Percentiles rank a stretch among this genome's conserved stretches.
These are phyloP conservation scores for Halesus radiatus DNA, from an alignment of 1,140 invertebrate genomes.

Conservation along the genomic window DNA sequence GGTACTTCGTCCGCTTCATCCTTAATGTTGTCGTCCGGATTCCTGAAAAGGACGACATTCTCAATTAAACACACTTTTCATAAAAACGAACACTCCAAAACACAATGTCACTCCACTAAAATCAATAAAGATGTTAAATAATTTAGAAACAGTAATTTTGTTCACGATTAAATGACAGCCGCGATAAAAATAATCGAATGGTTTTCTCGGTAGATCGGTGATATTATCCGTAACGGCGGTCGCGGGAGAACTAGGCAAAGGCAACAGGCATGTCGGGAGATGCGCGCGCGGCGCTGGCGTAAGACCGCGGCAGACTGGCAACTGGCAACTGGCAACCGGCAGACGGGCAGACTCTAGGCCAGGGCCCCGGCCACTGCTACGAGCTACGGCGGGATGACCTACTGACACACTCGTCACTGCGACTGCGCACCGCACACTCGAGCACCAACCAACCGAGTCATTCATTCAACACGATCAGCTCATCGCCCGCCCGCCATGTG, in stretches of 20 bases:
- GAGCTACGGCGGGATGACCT: background rate
- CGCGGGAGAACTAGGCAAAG: too few relatives aligned
- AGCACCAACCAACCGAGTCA: too few relatives aligned
- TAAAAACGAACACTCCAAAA: background rate
- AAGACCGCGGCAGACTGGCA: slow-evolving; percentile 26
- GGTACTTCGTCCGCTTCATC: slow-evolving; percentile 53
- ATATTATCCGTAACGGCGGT: background rate
- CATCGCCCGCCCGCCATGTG: too few relatives aligned
- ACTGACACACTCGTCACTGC: too few relatives aligned
- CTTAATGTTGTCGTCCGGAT: slow-evolving; percentile 42
- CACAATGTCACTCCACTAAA: background rate
- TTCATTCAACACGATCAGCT: too few relatives aligned
- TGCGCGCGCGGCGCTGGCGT: slow-evolving; percentile 45
- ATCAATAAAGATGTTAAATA: background rate
- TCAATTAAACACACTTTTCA: slow-evolving; percentile 38
- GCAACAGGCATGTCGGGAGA: slow-evolving; percentile 5
- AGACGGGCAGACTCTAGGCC: background rate
- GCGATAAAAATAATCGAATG: too few relatives aligned
- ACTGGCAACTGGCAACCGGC: slow-evolving; percentile 20
- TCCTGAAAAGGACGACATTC: slow-evolving; percentile 43
- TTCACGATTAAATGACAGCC: background rate
- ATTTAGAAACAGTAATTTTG: background rate
- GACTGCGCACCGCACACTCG: too few relatives aligned
- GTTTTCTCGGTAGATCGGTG: background rate
- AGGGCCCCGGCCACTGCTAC: background rate